Percentiles rank a stretch among this genome's conserved stretches.
phyloP scores from a whole-genome alignment of 2,113 vertebrate species.

The Daphoenositta chrysoptera region DNA sequence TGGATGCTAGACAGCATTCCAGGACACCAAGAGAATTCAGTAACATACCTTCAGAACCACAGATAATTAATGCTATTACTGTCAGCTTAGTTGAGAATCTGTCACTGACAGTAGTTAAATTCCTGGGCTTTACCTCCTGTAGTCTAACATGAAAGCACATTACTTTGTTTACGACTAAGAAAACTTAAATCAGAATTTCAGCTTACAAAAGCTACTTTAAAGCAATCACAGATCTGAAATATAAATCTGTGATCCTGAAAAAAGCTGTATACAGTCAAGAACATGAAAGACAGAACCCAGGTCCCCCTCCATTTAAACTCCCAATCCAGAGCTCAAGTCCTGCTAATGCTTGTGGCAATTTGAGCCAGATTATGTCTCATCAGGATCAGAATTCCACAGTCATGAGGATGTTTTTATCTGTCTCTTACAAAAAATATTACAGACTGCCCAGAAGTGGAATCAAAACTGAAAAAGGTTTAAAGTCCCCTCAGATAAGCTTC shows the following conservation, averaged over 20 bases:
- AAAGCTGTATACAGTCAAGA: not conserved
- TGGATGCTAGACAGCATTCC: not conserved
- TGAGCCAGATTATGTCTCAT: not conserved
- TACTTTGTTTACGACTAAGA: not conserved
- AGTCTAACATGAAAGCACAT: not conserved
- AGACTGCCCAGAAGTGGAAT: not conserved
- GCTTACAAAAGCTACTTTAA: not conserved
- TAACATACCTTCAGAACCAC: constrained; percentile 6
- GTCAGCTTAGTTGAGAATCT: not conserved
- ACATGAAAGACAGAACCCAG: not conserved
- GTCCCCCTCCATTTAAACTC: not conserved
- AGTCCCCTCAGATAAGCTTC: not conserved
- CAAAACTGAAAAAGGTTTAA: not conserved
- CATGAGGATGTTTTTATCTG: not conserved
- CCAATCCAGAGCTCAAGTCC: not conserved
- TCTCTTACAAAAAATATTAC: not conserved
- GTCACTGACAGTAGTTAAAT: not conserved
- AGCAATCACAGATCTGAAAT: not conserved
- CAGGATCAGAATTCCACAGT: not conserved
- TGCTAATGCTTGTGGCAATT: not conserved
- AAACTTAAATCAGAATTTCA: not conserved
- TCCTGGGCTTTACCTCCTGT: not conserved
- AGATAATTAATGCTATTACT: not conserved
- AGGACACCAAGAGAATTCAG: not conserved
- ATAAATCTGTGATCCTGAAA: not conserved